Percentiles rank a stretch among this genome's conserved stretches.
phyloP scores from a whole-genome alignment of 2,797 vertebrate species.

The Echiichthys vipera region DNA sequence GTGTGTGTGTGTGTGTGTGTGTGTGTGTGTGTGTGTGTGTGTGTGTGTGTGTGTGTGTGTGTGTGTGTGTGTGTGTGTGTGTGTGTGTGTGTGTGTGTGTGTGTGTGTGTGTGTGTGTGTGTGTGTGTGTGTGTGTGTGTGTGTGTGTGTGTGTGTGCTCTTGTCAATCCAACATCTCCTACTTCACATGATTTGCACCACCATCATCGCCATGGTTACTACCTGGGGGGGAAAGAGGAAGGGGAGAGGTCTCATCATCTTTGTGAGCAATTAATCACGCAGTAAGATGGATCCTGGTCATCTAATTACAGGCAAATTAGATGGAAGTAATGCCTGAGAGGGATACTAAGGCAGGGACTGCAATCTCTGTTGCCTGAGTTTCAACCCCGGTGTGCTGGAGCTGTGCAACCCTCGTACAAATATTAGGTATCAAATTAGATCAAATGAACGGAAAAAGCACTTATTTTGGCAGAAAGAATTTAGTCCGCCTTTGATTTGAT shows the following conservation, averaged over 20 bases:
- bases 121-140: too few species aligned
- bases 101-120: too few species aligned
- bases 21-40: too few species aligned
- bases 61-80: too few species aligned
- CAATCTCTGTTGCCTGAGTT: conserved; percentile 17
- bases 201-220: conserved; percentile 67
- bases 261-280: conserved; percentile 72
- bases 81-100: too few species aligned
- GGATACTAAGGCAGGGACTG: conserved; percentile 19
- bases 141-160: background rate
- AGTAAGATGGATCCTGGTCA: conserved; percentile 67
- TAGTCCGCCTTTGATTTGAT: background rate
- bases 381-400: background rate
- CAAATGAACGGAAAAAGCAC: background rate
- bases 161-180: conserved; percentile 15
- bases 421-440: background rate
- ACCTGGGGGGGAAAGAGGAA: background rate
- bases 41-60: too few species aligned
- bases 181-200: conserved; percentile 18
- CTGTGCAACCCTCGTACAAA: background rate
- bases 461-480: background rate
- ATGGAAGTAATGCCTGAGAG: conserved; percentile 66
- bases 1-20: too few species aligned
- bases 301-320: conserved; percentile 73
- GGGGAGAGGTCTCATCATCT: conserved; percentile 32